phyloP scores from a whole-genome alignment of 2,797 vertebrate species.

The Danio tinwini region DNA sequence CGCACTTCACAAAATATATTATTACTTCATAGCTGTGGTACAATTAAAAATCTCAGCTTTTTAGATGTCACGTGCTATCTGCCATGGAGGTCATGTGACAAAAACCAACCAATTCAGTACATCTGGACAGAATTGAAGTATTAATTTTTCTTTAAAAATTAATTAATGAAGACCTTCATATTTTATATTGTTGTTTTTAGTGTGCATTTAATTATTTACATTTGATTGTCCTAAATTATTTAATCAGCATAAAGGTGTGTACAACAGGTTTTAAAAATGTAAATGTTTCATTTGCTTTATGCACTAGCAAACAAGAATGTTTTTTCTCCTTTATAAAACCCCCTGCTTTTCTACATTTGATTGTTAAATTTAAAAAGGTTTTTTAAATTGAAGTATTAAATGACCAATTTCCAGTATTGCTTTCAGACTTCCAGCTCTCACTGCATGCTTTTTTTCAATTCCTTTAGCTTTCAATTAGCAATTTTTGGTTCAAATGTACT shows the following conservation, averaged over 20 bases:
- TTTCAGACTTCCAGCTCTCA: conserved; percentile 8
- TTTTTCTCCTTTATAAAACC: too few relatives aligned
- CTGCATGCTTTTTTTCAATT: not conserved
- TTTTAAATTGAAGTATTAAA: not conserved
- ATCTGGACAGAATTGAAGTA: not conserved
- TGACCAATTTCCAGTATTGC: not conserved
- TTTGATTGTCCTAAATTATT: not conserved
- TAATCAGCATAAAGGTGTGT: not conserved
- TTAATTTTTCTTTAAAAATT: not conserved
- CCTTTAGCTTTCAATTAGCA: not conserved
- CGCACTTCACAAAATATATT: too few relatives aligned
- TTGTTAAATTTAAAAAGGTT: too few relatives aligned
- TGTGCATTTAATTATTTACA: too few relatives aligned
- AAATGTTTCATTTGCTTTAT: not conserved
- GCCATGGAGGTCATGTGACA: too few relatives aligned
- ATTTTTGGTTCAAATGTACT: conserved; percentile 5
- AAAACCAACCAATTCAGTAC: not conserved
- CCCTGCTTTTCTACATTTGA: not conserved
- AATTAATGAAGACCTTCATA: too few relatives aligned
- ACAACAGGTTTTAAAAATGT: not conserved
- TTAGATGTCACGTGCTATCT: too few relatives aligned
- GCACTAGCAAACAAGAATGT: not conserved
- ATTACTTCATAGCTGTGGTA: too few relatives aligned
- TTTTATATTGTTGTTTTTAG: too few relatives aligned
- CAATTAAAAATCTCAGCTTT: too few relatives aligned